A percentile compares a stretch with the other conserved stretches of the same genome.
Conservation (phyloP, 2,113 vertebrate genomes). For the Loxodonta africana region DNA sequence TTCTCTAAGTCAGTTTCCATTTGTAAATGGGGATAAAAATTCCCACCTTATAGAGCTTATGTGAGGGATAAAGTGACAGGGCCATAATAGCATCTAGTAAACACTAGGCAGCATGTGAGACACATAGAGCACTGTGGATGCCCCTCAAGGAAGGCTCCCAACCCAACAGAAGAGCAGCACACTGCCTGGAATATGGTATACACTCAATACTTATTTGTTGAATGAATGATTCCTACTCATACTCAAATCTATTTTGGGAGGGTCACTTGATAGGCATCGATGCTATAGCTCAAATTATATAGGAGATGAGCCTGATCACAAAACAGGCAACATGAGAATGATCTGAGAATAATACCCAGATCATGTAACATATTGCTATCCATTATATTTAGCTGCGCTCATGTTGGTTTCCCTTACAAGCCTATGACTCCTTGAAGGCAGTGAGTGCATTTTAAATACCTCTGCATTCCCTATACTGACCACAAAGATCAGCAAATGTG, state of each 20-base stretch:
- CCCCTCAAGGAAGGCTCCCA: background rate
- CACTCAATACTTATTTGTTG: background rate
- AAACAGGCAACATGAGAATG: background rate
- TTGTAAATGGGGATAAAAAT: background rate
- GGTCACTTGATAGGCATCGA: background rate
- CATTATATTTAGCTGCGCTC: background rate
- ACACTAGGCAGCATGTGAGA: background rate
- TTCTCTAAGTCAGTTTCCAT: conserved; percentile 9
- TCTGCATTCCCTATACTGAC: background rate
- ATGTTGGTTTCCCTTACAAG: background rate
- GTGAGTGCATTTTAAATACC: background rate
- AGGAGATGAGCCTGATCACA: background rate
- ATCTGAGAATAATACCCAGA: background rate
- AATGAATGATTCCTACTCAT: background rate
- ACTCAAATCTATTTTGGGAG: background rate
- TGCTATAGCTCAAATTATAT: background rate
- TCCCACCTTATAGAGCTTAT: background rate
- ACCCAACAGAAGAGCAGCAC: background rate
- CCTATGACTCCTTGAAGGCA: background rate
- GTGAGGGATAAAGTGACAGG: background rate
- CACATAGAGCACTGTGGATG: background rate
- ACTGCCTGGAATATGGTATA: background rate
- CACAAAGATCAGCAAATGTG: background rate
- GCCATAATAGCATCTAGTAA: background rate
- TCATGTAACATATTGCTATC: background rate